Evolutionary conservation across 2,113 vertebrate genomes (phyloP), one percentile per base, ranked within the genome.

Genomic region (Polypterus bichir): DNA sequence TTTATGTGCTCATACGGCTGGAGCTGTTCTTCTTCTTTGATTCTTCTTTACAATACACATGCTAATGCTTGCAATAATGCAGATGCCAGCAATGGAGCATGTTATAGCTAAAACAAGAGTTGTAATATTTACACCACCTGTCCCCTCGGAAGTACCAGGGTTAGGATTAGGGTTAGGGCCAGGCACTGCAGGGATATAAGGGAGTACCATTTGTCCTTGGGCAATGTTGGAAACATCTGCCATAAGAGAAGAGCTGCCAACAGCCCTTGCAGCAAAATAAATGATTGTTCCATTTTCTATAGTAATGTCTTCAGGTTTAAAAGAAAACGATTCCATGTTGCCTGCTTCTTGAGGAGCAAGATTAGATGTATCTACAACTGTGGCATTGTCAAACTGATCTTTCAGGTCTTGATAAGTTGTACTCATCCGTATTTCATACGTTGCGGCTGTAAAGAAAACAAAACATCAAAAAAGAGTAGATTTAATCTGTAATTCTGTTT

Each of bases 161-260:
- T 55, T 11, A 5, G n/a, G 6, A 63, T 27, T 27, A 27, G 27
- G 27, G 27, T 27, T 27, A 27, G 27, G 27, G 27, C 2, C 27
- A 27, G 27, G 27, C 27, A 27, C 27, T 27, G 27, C 27, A 27
- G 27, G 27, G 27, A 27, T 27, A 27, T 27, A 27, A 27, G 27
- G 63, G 6, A 61, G 8, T 59, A 70, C 62, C 46, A 72, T 64
- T 57, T 71, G 67, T 5, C 63, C 65, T 51, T 71, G 76, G 46
- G 62, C 82, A 59, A 84, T 69, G 27, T 85, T 84, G 6, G 82
- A 87, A 7, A 79, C 8, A 56, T 68, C 66, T 47, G 82, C 83
- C 27, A 53, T 61, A 5, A 64, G 64, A 8, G 52, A 54, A 3
- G 46, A 59, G 8, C 65, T 51, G 54, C 83, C 80, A 3, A 65